Percentiles rank a stretch among this genome's conserved stretches.
These are phyloP conservation scores for Steinernema khuongi DNA, from an alignment of 1,140 invertebrate species.

Conservation along the genomic window DNA sequence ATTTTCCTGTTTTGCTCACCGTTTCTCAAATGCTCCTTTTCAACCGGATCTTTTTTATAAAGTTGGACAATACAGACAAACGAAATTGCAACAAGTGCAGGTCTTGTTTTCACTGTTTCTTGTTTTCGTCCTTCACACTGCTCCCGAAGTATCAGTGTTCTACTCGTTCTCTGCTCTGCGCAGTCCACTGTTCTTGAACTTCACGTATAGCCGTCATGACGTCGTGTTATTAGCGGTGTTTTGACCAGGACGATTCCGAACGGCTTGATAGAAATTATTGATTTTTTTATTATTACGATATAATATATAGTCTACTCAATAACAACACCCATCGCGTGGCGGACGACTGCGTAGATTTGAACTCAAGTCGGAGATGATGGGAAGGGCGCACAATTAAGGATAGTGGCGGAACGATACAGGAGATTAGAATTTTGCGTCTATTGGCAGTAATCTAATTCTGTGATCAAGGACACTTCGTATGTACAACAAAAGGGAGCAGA, in stretches of 20 bases:
- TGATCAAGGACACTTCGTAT: constrained; percentile 15
- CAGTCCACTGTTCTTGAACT: too few relatives aligned
- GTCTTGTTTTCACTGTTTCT: neutral
- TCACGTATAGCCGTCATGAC: too few relatives aligned
- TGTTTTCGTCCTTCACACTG: neutral
- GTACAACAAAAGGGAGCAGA: neutral
- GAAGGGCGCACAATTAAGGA: neutral
- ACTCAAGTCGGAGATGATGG: neutral
- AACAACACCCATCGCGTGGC: constrained; percentile 3
- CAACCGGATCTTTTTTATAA: too few relatives aligned
- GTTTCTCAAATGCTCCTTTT: too few relatives aligned
- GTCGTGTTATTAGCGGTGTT: too few relatives aligned
- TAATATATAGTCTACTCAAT: constrained; percentile 8
- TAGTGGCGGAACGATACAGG: neutral
- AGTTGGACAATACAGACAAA: too few relatives aligned
- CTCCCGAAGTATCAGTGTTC: too few relatives aligned
- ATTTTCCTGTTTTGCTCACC: too few relatives aligned
- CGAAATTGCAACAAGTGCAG: too few relatives aligned
- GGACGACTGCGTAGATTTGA: constrained; percentile 5
- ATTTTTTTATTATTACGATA: neutral
- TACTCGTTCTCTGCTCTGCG: too few relatives aligned
- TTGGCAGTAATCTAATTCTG: constrained; percentile 14
- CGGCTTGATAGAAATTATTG: too few relatives aligned
- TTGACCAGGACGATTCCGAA: too few relatives aligned
- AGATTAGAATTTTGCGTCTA: constrained; percentile 4